phyloP scores from a whole-genome alignment of 2,113 vertebrate species.

The Proterorhinus semilunaris region DNA sequence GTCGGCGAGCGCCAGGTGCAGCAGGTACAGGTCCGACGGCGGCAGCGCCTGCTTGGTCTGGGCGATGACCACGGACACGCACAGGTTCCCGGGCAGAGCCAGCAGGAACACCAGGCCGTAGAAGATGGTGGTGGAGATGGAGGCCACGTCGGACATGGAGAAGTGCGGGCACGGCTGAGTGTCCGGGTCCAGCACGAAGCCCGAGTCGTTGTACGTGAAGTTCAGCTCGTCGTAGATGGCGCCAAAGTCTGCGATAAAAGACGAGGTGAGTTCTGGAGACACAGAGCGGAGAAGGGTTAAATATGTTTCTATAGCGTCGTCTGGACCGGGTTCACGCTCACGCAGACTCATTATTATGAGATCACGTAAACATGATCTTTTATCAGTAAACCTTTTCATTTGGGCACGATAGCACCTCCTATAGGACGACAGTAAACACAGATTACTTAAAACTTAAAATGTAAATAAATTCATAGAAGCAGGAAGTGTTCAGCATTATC shows the following conservation, averaged over 20 bases:
- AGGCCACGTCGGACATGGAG: not conserved
- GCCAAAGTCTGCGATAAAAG: constrained; percentile 22
- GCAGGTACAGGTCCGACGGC: constrained; percentile 76
- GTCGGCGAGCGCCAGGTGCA: constrained; percentile 75
- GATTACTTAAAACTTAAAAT: no score
- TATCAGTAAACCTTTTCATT: no score
- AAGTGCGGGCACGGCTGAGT: constrained; percentile 55
- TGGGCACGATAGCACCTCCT: no score
- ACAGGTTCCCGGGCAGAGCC: constrained; percentile 76
- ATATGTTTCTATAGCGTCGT: no score
- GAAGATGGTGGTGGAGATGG: constrained; percentile 38
- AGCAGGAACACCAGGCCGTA: constrained; percentile 69
- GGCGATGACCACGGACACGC: constrained; percentile 68
- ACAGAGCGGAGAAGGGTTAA: not conserved
- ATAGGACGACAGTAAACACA: no score
- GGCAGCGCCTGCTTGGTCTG: constrained; percentile 43
- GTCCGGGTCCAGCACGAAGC: constrained; percentile 20
- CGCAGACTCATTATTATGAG: no score
- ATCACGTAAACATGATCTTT: no score
- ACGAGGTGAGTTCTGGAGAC: constrained; percentile 13
- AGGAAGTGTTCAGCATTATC: no score
- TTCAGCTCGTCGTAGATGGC: constrained; percentile 51
- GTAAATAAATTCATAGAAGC: no score
- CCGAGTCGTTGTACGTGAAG: constrained; percentile 51
- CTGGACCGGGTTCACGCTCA: no score